Evolutionary conservation across 2,797 vertebrate genomes (phyloP), one percentile per base, ranked within the genome.

Genomic region (Neostethus bicornis): DNA sequence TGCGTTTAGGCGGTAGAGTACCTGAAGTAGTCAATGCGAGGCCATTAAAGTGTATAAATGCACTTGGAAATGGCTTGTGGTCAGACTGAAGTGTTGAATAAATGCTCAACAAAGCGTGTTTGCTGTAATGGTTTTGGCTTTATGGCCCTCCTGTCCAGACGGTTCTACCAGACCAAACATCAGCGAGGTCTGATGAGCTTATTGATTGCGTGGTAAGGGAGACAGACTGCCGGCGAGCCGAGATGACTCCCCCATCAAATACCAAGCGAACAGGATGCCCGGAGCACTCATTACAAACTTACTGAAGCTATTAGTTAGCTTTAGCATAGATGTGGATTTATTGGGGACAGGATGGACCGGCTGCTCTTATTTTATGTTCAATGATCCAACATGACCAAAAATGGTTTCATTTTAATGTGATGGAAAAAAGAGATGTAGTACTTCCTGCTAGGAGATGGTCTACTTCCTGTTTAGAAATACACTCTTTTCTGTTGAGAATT

Each of bases 71-170:
- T 5, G n/a, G 48, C 49, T 23, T 35, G 52, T 25, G 57, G 73
- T 80, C 53, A 16, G 38, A 26, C 16, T 32, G 32, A 43, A 73
- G 70, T 49, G 69, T 61, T 51, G 68, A 42, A 48, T 67, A 47
- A 75, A 66, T 42, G 57, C 54, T 59, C 48, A 24, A 55, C 42
- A n/a, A 52, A 28, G 37, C 0, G 20, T n/a, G 17, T 39, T 29
- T 51, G 38, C 53, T 52, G 16, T 70, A 67, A 54, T 49, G 59
- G 44, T 44, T 60, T 34, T 8, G 38, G 25, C 42, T 69, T 56
- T 39, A 55, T 37, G 25, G 51, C 19, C 31, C 31, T 32, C 26
- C 26, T 5, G 29, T 54, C 47, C 54, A 25, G 43, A 46, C 5
- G 1, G 11, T 5, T 19, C 49, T 4, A 67, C 38, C 38, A 42